Evolutionary conservation across 1,140 invertebrate genomes (phyloP), one percentile per base, ranked within the genome.

Genomic region (Campoletis sonorensis): DNA sequence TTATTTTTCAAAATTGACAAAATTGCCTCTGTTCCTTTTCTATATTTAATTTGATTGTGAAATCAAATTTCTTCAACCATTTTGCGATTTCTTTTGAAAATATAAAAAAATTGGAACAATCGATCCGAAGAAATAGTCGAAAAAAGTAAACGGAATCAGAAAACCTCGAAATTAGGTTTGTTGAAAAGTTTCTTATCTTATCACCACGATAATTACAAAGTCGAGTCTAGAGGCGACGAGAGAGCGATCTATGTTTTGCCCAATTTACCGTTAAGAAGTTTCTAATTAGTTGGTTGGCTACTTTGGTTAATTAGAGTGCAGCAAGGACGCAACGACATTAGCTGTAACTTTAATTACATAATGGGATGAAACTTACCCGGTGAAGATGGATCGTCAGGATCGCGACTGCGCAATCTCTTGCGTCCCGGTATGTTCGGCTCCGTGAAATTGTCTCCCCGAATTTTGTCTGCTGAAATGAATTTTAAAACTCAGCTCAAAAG

Each of bases 331-430:
- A 82, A 82, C 45, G 40, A 10, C 40, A 45, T 45, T 45, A 82
- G 84, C 79, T 82, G 83, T 71, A 81, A 79, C 80, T 83, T 79
- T 88, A 85, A 84, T 79, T 81, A 71, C 75, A 68, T 61, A 54
- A 80, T 77, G 67, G 71, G 68, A 33, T 37, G 71, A 26, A 83
- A 89, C 88, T 90, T 89, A 93, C 93, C 90, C 84, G 92, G 92
- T 26, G 92, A 92, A 80, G 83, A 88, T 72, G 88, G 82, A 30
- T 88, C 86, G 45, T 93, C 91, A 15, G 85, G 84, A n/a, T 90
- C 88, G 26, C 89, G 90, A 81, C 89, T 90, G 82, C 90, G 87
- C 79, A 90, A 84, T 82, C 93, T 89, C 88, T 93, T 93, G 45
- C 90, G 84, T 61, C 83, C 84, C 30, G 87, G 86, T 40, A 83